Conservation (phyloP, 1,140 invertebrate species). For the Pomacea maculata region DNA sequence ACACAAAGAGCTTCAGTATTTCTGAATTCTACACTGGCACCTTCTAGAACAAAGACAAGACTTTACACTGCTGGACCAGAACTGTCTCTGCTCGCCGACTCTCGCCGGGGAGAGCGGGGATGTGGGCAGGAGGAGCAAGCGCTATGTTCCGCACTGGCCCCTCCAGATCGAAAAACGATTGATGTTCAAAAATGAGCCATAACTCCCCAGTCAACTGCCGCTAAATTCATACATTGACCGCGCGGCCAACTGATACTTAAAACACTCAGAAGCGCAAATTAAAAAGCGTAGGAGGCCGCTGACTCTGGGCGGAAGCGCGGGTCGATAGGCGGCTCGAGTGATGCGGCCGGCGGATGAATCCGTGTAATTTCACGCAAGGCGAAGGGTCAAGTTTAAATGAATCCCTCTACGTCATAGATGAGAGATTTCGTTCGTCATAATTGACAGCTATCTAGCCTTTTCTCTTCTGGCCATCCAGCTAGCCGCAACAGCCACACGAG, state of each 20-base stretch:
- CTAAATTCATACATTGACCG: constrained; percentile 23
- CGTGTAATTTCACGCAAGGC: constrained; percentile 27
- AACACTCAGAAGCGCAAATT: constrained; percentile 12
- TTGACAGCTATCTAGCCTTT: constrained; percentile 16
- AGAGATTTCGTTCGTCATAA: constrained; percentile 11
- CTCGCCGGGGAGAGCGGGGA: no score
- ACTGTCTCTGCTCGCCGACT: no score
- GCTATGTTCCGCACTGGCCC: no score
- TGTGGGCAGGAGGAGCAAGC: no score
- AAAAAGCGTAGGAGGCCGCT: constrained; percentile 9
- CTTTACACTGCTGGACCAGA: no score
- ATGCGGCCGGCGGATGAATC: constrained; percentile 16
- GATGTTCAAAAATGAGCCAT: constrained; percentile 26
- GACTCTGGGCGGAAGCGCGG: constrained; percentile 7
- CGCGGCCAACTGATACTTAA: constrained; percentile 17
- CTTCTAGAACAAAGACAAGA: no score
- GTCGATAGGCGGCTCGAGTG: constrained; percentile 4
- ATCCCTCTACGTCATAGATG: constrained; percentile 9
- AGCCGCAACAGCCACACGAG: no score
- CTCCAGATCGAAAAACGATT: constrained; percentile 20
- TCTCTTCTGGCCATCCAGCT: background rate
- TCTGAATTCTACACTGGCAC: no score
- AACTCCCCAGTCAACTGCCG: constrained; percentile 16
- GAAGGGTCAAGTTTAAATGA: constrained; percentile 28
- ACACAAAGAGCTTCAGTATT: no score